Conservation (phyloP, 1,140 invertebrate genomes). For the Nasonia giraulti region DNA sequence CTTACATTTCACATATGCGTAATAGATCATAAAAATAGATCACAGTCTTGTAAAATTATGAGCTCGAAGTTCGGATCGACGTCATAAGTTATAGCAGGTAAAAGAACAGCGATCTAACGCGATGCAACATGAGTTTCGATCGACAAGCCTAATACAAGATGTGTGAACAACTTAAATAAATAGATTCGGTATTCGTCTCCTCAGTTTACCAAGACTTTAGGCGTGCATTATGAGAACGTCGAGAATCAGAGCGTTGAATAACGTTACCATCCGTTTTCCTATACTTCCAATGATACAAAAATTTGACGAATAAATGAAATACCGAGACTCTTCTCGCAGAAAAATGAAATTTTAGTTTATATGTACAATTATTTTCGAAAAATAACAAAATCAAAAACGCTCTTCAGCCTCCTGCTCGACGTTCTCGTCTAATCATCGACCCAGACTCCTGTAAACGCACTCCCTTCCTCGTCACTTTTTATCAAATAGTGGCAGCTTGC, state of each 20-base stretch:
- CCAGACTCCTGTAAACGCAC: background rate
- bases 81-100: background rate
- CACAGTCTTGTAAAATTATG: conserved; percentile 60
- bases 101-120: background rate
- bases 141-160: background rate
- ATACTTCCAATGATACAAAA: background rate
- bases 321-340: background rate
- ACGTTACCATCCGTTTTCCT: background rate
- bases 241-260: conserved; percentile 14
- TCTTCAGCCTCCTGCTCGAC: conserved; percentile 5
- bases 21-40: conserved; percentile 66
- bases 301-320: background rate
- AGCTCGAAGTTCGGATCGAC: background rate
- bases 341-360: background rate
- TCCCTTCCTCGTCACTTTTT: conserved; percentile 76
- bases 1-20: conserved; percentile 1
- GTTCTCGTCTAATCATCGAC: conserved; percentile 8
- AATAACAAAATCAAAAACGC: background rate
- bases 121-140: background rate
- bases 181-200: background rate
- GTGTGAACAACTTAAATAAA: conserved; percentile 1
- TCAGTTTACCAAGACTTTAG: conserved; percentile 4
- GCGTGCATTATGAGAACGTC: background rate
- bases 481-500: conserved; percentile 90
- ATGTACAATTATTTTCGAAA: background rate